Evolutionary conservation across 1,140 invertebrate genomes (phyloP), one percentile per base, ranked within the genome.

Genomic region (Drosophila busckii): DNA sequence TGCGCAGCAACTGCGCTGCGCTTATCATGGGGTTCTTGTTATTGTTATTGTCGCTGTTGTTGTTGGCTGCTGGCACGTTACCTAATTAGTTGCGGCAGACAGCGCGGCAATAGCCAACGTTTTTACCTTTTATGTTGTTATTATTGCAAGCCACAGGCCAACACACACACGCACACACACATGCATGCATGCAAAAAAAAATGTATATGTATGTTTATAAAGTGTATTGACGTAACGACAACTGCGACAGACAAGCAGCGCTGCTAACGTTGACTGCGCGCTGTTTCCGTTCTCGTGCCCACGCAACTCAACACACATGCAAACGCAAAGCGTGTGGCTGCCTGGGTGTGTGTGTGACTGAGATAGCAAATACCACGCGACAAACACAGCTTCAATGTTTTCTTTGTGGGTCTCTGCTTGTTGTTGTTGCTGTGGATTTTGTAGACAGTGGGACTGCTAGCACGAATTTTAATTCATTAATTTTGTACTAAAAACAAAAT

Each of bases 21-120:
- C 64, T 80, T 80, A 75, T 80, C 75, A 56, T 65, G 64, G 62
- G 55, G 52, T 58, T 46, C 34, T 70, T 42, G 59, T 52, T 54
- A 52, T 49, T 53, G 32, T 46, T 50, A 19, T 53, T 45, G 31
- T 55, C 63, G 40, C 54, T 55, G 40, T 58, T 80, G 45, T 52
- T 80, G 60, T 70, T 61, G 13, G 28, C 44, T 63, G 63, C 71
- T 67, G 69, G 69, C 63, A 83, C 60, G 67, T 85, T 84, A 84
- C 75, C 82, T 84, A 84, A 84, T 84, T 84, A 84, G 80, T 69
- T 55, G 80, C 70, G 70, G 75, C 66, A 84, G 80, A 84, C 80
- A 84, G 73, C 73, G 73, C 75, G 80, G 61, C 62, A 69, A 69
- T 56, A 58, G 60, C 16, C 44, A 58, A 69, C 69, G 73, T 56